Evolutionary conservation across 1,140 invertebrate species (phyloP), one percentile per base, ranked within the genome.

Genomic region (Coptotermes formosanus): DNA sequence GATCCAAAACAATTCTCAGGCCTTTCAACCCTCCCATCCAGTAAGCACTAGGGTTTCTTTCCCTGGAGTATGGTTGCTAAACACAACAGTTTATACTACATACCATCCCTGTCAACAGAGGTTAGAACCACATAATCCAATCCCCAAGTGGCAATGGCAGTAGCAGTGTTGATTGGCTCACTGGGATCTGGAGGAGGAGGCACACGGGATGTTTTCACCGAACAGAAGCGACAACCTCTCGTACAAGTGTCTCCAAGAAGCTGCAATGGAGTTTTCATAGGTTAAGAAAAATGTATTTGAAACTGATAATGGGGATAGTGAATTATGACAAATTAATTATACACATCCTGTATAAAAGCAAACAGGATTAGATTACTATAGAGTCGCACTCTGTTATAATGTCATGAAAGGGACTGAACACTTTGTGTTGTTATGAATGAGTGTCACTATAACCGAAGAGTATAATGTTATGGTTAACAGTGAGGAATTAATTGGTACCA

Each of bases 101-200:
- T 89, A 96, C 95, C 97, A 93, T 99, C 99, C 91, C 99, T 93
- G 91, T 99, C 99, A 0, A 99, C 99, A 25, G 98, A 99, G 8
- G 99, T 99, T 7, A 99, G 91, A 38, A 99, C 99, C 87, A 99
- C 95, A 92, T 99, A 99, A 90, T 99, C 97, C 19, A 99, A 92
- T 21, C 97, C 97, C 99, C 99, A 99, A 82, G 96, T 94, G 83
- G 95, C 94, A 88, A 99, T 96, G 7, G 99, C 98, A 86, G 92
- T 93, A 4, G 98, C 99, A 9, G 98, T 99, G 91, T 99, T 98
- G 11, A 93, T 89, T 16, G 99, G 99, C 91, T 99, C 99, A 85
- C 95, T 92, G 0, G 95, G 94, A 93, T 99, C 97, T 19, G 98
- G 93, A 0, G 97, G 95, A 21, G 97, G 96, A 6, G 99, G 99